A percentile compares a stretch with the other conserved stretches of the same genome.
phyloP scores from a whole-genome alignment of 2,113 vertebrate species.

The Grammomys surdaster region DNA sequence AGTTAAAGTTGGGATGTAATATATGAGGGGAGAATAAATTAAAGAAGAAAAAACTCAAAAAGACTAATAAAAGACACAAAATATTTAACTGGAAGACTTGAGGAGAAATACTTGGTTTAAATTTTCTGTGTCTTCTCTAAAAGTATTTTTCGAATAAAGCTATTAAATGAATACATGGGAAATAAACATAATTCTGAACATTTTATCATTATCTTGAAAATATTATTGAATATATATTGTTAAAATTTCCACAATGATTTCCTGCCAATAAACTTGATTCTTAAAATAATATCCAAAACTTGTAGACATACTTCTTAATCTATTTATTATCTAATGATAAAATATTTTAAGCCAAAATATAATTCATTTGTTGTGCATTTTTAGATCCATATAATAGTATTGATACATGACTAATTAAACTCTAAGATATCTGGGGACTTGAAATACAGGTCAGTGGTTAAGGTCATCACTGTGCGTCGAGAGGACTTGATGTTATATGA shows the following conservation, averaged over 20 bases:
- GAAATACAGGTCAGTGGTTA: background rate
- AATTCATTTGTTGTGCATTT: background rate
- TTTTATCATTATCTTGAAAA: background rate
- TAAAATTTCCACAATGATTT: conserved; percentile 41
- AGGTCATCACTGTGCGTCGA: background rate
- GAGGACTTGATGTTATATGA: background rate
- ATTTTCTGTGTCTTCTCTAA: background rate
- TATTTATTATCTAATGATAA: conserved; percentile 14
- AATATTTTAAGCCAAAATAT: conserved; percentile 30
- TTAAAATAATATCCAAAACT: conserved; percentile 36
- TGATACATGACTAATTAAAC: background rate
- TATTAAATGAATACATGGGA: conserved; percentile 15
- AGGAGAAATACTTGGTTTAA: background rate
- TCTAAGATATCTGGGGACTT: background rate
- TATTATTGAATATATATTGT: background rate
- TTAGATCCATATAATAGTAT: background rate
- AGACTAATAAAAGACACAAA: background rate
- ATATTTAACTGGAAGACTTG: background rate
- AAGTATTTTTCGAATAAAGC: background rate
- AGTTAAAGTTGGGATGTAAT: background rate
- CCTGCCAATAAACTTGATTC: background rate
- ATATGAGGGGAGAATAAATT: background rate
- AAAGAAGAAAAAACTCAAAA: background rate
- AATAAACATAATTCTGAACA: conserved; percentile 27
- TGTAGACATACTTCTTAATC: background rate